These are phyloP conservation scores for Xenops minutus DNA, from an alignment of 2,797 vertebrate species.

Conservation along the genomic window DNA sequence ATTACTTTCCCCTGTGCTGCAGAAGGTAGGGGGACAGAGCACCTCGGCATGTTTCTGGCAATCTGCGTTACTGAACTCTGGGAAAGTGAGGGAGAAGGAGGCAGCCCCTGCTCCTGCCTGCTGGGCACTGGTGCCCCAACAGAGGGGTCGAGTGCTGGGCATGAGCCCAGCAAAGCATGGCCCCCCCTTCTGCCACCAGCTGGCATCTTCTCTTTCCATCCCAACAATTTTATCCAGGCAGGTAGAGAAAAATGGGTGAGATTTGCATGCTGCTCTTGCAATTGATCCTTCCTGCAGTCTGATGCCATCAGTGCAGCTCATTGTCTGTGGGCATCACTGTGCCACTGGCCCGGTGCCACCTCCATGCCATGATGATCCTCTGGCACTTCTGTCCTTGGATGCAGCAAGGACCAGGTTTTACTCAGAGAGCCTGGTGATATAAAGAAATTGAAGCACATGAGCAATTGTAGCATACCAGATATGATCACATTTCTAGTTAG, in stretches of 20 bases:
- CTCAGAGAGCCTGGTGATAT: neutral
- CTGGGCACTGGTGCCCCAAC: neutral
- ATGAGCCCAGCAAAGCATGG: neutral
- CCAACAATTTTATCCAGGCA: neutral
- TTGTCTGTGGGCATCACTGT: neutral
- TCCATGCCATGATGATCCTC: fast-evolving
- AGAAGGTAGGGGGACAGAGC: neutral
- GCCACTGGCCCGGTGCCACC: neutral
- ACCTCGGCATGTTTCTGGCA: neutral
- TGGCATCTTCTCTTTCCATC: neutral
- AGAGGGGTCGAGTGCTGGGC: neutral
- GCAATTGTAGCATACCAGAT: neutral
- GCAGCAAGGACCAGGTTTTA: neutral
- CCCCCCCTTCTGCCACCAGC: neutral
- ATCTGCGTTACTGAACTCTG: fast-evolving
- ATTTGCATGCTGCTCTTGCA: neutral
- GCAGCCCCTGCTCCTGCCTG: fast-evolving
- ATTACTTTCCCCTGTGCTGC: neutral
- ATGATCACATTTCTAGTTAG: neutral
- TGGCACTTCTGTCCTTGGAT: neutral
- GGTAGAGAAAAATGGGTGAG: neutral
- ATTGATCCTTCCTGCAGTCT: neutral
- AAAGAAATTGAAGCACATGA: neutral
- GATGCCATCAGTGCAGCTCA: neutral
- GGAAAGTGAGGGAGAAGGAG: neutral